phyloP scores from a whole-genome alignment of 1,140 invertebrate species.

The Hermetia illucens region DNA sequence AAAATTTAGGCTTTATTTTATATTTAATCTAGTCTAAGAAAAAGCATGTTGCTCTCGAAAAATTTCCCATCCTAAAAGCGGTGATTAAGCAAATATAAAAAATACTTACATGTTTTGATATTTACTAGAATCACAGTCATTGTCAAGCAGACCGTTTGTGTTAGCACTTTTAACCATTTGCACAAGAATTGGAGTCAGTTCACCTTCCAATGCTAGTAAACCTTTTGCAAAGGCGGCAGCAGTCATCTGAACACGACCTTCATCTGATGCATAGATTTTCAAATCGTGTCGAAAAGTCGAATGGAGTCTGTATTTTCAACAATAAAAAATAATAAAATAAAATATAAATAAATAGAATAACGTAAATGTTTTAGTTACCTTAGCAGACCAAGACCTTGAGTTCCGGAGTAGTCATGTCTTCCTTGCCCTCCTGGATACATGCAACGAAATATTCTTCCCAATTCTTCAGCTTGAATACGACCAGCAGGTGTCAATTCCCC shows the following conservation, averaged over 20 bases:
- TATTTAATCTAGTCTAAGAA: too few relatives aligned
- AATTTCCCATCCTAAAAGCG: too few relatives aligned
- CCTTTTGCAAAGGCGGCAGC: slow-evolving; percentile 99
- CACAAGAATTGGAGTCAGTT: slow-evolving; percentile 95
- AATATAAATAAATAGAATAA: slow-evolving; percentile 32
- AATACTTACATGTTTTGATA: slow-evolving; percentile 80
- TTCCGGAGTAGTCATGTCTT: slow-evolving; percentile 54
- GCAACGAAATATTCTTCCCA: slow-evolving; percentile 95
- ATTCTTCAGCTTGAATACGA: slow-evolving; percentile 89
- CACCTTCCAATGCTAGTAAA: slow-evolving; percentile 90
- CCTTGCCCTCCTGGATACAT: slow-evolving; percentile 93
- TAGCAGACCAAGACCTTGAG: slow-evolving; percentile 80
- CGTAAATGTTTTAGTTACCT: slow-evolving; percentile 27
- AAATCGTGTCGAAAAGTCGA: slow-evolving; percentile 97
- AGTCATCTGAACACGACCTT: slow-evolving; percentile 98
- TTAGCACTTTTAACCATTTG: slow-evolving; percentile 99
- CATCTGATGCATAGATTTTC: slow-evolving; percentile 99
- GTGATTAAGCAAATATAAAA: slow-evolving; percentile 1
- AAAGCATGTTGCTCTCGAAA: too few relatives aligned
- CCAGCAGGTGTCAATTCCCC: slow-evolving; percentile 98
- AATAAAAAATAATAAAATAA: slow-evolving; percentile 14
- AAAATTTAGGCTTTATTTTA: too few relatives aligned
- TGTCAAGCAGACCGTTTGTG: slow-evolving; percentile 94
- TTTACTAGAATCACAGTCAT: slow-evolving; percentile 93
- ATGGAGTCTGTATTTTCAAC: slow-evolving; percentile 62